Evolutionary conservation across 2,888 invertebrate species (phyloP).

Genomic region (Mesodorylaimus sp.): DNA sequence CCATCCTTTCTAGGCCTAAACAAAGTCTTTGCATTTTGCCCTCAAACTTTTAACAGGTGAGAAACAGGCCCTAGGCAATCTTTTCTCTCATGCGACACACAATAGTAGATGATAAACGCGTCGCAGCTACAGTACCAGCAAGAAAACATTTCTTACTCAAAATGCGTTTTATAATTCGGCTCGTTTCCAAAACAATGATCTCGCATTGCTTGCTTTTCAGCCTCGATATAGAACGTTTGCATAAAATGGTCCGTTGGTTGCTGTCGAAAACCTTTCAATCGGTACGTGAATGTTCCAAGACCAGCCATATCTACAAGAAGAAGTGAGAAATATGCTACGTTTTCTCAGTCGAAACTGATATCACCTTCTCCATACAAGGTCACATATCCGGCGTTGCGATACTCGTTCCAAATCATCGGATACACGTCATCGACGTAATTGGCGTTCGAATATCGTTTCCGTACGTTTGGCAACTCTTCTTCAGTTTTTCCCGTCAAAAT

Average conservation of each 20-base stretch:
- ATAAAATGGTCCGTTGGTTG: conserved; percentile 32
- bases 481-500: conserved; percentile 34
- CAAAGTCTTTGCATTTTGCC: no score
- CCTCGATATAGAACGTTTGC: conserved; percentile 24
- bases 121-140: no score
- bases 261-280: conserved; percentile 30
- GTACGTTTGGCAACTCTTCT: conserved; percentile 32
- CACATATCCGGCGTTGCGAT: conserved; percentile 26
- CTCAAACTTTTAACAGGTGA: no score
- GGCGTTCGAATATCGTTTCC: conserved; percentile 27
- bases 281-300: conserved; percentile 30
- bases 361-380: conserved; percentile 34
- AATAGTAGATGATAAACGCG: no score
- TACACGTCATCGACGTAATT: conserved; percentile 31
- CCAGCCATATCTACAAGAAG: conserved; percentile 16
- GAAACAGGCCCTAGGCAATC: no score
- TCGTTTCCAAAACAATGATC: conserved; percentile 25
- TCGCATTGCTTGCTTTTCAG: conserved; percentile 13
- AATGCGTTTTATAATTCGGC: conserved; percentile 20
- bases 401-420: conserved; percentile 34
- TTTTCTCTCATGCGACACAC: no score
- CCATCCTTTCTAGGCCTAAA: no score
- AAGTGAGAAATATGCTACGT: neutral
- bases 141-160: no score
- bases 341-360: no score